These are phyloP conservation scores for Oscheius onirici DNA, from an alignment of 2,888 invertebrate genomes.

Conservation along the genomic window DNA sequence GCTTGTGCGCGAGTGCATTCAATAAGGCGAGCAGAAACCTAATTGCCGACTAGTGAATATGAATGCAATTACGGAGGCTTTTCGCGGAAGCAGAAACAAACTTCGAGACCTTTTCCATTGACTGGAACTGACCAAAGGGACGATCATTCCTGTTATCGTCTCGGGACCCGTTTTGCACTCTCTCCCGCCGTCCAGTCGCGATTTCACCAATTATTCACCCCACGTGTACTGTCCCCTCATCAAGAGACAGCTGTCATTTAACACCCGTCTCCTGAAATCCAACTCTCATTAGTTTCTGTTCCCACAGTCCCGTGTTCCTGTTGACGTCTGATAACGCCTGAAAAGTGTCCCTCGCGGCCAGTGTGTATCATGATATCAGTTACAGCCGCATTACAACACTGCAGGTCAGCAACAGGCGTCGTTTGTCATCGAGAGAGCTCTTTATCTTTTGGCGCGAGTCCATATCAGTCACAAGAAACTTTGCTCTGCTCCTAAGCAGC, in stretches of 20 bases:
- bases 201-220: background rate
- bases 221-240: no score
- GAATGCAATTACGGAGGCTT: constrained; percentile 23
- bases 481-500: background rate
- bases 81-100: no score
- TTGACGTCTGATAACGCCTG: no score
- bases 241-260: constrained; percentile 11
- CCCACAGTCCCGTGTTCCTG: background rate
- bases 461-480: constrained; percentile 1
- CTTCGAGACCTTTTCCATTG: background rate
- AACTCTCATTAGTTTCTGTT: background rate
- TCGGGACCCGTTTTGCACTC: constrained; percentile 26
- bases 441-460: background rate
- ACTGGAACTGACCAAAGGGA: background rate
- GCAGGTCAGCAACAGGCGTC: constrained; percentile 10
- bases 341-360: background rate
- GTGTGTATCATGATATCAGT: constrained; percentile 32
- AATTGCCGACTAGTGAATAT: constrained; percentile 22
- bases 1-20: background rate
- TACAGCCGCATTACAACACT: constrained; percentile 16
- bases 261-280: constrained; percentile 8
- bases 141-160: constrained; percentile 7
- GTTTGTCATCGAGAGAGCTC: background rate
- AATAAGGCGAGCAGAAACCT: constrained; percentile 26
- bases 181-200: background rate